Evolutionary conservation across 2,797 vertebrate species (phyloP), one percentile per base, ranked within the genome.

Genomic region (Scyliorhinus canicula): DNA sequence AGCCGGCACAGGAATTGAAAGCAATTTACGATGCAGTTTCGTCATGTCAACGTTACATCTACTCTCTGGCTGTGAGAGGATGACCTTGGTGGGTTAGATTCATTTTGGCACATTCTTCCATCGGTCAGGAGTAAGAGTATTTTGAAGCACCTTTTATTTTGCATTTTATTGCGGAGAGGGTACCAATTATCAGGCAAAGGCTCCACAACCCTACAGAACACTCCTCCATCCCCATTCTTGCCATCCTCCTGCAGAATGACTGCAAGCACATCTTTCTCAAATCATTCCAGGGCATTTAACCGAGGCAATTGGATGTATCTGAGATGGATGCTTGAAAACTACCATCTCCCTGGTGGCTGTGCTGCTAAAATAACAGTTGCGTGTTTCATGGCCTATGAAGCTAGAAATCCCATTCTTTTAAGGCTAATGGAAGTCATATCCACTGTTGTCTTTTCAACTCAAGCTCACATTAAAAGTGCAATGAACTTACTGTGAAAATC

Each of bases 241-340:
- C 35, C 57, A 40, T 26, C 86, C 16, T 26, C 57, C 0, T 60
- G n/a, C 35, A 57, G 31, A 93, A 40, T 93, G 14, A 44, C 60
- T 93, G n/a, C 90, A 93, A 93, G 40, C 88, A 63, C 55, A 91
- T 65, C 31, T 11, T 63, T 63, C 35, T 40, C 0, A 12, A 69
- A 50, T 31, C 65, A 16, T 93, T 52, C 50, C 26, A 50, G 9
- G 40, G 24, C 63, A 50, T 93, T 93, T 69, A 90, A 26, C 19
- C n/a, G 4, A 63, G 60, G 26, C 71, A 93, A 93, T 71, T 93
- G 90, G 90, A 93, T 3, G 11, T 71, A 65, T 93, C 6, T 50
- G 63, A 71, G 26, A 71, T 71, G 44, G 28, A 93, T 93, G 44
- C 69, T 93, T 93, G n/a, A 93, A 93, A 93, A 65, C 60, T 93